Base-by-base conservation (phyloP, 2,113 vertebrate genomes). In the Mellivora capensis region DNA sequence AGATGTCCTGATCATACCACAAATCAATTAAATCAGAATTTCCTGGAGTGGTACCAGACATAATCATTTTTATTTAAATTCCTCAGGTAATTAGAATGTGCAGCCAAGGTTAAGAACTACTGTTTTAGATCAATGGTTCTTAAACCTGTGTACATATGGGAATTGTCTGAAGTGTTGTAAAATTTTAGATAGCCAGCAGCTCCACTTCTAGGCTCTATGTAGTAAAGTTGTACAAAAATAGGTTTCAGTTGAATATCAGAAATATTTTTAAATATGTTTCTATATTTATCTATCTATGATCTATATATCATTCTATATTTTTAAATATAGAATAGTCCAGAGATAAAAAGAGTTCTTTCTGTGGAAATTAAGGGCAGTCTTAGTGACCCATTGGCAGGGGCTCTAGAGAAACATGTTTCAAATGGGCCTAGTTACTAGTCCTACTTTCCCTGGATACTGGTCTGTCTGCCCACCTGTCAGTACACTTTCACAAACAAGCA, bases 1-100 rank as follows among this genome's bases (percentile, higher is more conserved):
- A 77, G 57, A 88, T 84, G 13, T 94, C 31, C 31, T 64, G 4
- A 84, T 5, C 31, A 62, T 23, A 54, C 15, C 52, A 94, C 27
- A 91, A 34, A 69, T 84, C 59, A 83, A 93, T 87, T 93, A 82
- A 95, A 72, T 95, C 29, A 47, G 13, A 82, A 67, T 49, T 93
- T 86, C 27, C 85, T 72, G 64, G 64, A 39, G 59, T 85, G 6
- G 4, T 34, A 37, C 20, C 72, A 95, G 80, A 72, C 2, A 54
- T 39, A 29, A 52, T 52, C n/a, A 61, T 80, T 91, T 81, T 84
- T 85, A 47, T 61, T 87, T 49, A 49, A 74, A 71, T 34, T 91
- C 39, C 42, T 82, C 20, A 59, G 72, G 39, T 49, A 59, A 85
- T 90, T 85, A 90, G 54, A 54, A 89, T 83, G 69, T 54, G 7